phyloP scores from a whole-genome alignment of 35 echinoderm and acorn worm species.

The Antedon bifida region DNA sequence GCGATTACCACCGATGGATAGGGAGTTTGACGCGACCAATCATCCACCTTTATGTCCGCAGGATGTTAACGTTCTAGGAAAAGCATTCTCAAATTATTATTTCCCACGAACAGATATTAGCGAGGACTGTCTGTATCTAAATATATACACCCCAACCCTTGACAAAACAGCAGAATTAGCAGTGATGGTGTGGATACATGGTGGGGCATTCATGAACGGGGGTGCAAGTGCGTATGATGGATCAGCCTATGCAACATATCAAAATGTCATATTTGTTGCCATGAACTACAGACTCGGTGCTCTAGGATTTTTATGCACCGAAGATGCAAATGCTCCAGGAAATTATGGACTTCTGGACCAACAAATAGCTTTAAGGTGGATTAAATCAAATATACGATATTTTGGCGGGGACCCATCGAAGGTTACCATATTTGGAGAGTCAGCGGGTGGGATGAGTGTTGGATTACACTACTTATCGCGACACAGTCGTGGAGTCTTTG shows the following conservation, averaged over 20 bases:
- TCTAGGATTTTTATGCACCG: conserved; percentile 61
- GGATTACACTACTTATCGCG: conserved; percentile 35
- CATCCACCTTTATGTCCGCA: conserved; percentile 56
- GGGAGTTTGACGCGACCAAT: conserved; percentile 68
- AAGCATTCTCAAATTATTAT: conserved; percentile 9
- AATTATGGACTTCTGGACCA: conserved; percentile 90
- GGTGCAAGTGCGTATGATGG: conserved; percentile 54
- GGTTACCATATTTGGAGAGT: conserved; percentile 77
- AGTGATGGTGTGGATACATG: conserved; percentile 70
- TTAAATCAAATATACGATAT: conserved; percentile 52
- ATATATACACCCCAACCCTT: conserved; percentile 58
- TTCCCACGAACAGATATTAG: conserved; percentile 6
- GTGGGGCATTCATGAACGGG: conserved; percentile 54
- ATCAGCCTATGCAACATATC: conserved; percentile 47
- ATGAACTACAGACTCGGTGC: conserved; percentile 78
- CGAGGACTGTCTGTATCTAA: conserved; percentile 71
- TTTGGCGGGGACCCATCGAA: conserved; percentile 65
- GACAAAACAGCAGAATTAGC: conserved; percentile 24
- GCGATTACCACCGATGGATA: conserved; percentile 4
- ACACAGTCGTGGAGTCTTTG: conserved; percentile 40
- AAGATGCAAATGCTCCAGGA: conserved; percentile 39
- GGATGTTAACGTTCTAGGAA: conserved; percentile 18
- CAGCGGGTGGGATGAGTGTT: conserved; percentile 57
- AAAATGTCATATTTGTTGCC: conserved; percentile 71
- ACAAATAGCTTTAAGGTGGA: conserved; percentile 52